phyloP scores from a whole-genome alignment of 2,797 vertebrate species.

The Botia almorhae region DNA sequence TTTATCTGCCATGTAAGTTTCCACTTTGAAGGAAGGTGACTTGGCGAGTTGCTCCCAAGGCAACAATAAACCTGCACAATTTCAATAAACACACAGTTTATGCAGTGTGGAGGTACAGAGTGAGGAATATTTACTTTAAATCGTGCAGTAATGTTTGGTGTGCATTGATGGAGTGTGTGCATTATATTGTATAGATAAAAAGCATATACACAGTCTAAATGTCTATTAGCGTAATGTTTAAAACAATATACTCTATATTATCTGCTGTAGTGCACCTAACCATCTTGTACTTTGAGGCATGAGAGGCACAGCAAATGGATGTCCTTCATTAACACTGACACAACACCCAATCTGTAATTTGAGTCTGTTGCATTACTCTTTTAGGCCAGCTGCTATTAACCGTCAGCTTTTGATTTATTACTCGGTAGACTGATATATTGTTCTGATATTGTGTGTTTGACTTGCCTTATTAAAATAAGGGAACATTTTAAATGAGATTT shows the following conservation, averaged over 20 bases:
- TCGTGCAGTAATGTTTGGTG: background rate
- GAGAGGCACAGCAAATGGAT: background rate
- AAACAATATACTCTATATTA: background rate
- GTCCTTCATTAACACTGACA: background rate
- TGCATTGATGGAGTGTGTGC: background rate
- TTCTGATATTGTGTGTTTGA: background rate
- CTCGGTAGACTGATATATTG: no score
- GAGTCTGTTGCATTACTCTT: background rate
- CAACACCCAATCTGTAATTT: background rate
- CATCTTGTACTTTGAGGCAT: constrained; percentile 11
- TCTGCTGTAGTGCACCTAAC: background rate
- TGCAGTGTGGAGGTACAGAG: constrained; percentile 16
- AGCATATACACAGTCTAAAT: constrained; percentile 1
- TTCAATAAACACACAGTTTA: constrained; percentile 11
- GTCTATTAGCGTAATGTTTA: background rate
- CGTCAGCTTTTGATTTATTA: no score
- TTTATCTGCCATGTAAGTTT: constrained; percentile 6
- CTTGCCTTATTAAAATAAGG: background rate
- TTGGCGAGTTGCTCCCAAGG: constrained; percentile 5
- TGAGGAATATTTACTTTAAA: background rate
- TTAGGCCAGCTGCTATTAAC: background rate
- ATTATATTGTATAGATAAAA: no score
- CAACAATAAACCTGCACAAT: constrained; percentile 22
- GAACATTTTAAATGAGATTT: background rate
- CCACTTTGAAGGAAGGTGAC: constrained; percentile 8